Base-by-base conservation (phyloP, 2,888 invertebrate species). In the Amiota mariae region DNA sequence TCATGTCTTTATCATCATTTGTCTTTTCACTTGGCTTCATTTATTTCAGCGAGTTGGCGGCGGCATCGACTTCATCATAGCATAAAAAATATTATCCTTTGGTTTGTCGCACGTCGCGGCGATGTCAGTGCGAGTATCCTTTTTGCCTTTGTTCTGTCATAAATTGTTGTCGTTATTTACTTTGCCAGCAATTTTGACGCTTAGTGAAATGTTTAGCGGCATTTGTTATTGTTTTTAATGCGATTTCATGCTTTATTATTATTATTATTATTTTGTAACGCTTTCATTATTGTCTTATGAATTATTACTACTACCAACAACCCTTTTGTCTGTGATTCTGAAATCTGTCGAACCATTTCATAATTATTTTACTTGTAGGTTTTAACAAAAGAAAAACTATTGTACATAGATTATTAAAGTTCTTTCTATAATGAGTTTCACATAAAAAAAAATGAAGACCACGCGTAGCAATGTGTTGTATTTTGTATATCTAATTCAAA, bases 161-260 rank as follows among this genome's bases (percentile, higher is more conserved):
- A 84, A 81, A 54, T 79, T 84, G 79, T 75, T 78, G 75, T 78
- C 81, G 36, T 36, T 36, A 6, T 36, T 36, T 36, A 36, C 36
- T 36, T 36, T 79, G 82, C 77, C 82, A 75, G 78, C 81, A 80
- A 80, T 79, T 81, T 81, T 82, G 83, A 81, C 81, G 78, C 81
- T 81, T 81, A 81, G 81, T 81, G 77, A 54, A 68, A 54, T 20
- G 67, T 68, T 68, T 68, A 68, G 67, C 46, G 67, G 24, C 66
- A 66, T 66, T 66, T 66, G 66, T 49, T 66, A 66, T 59, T 59
- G n/a, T 54, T n/a, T 54, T 71, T 71, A 15, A 61, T 64, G 59
- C 56, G 67, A 57, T 57, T 48, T 67, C n/a, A 57, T 24, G 47
- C 48, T 24, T 15, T 66, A 72, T 67, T 57, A 20, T 63, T 66